Evolutionary conservation across 2,888 invertebrate species (phyloP).

Genomic region (Sinhomidia bicolor): DNA sequence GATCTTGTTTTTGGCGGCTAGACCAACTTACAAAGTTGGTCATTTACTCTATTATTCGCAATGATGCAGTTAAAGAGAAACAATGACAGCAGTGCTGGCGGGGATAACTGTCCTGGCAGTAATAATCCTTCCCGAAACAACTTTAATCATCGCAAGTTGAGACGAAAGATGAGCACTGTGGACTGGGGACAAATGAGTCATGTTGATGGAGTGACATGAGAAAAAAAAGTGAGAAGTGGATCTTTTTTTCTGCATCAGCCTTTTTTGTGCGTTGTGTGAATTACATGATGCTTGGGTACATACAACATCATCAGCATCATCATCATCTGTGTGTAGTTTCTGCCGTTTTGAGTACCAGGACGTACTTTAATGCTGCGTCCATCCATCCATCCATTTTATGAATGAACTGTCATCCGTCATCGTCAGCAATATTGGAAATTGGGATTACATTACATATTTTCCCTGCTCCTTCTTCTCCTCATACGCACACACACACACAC

Average conservation of each 20-base stretch:
- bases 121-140: not conserved
- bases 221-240: not conserved
- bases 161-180: not conserved
- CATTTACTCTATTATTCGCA: too few species aligned
- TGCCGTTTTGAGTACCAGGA: slow-evolving; percentile 6
- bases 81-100: not conserved
- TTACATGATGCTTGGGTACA: too few species aligned
- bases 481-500: not conserved
- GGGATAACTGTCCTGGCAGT: not conserved
- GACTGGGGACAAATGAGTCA: not conserved
- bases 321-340: slow-evolving; percentile 7
- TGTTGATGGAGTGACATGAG: slow-evolving; percentile 20
- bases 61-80: not conserved
- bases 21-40: too few species aligned
- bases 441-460: slow-evolving; percentile 33
- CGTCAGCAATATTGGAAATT: slow-evolving; percentile 24
- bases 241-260: not conserved
- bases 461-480: not conserved
- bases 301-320: not conserved
- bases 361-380: slow-evolving; percentile 1
- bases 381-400: not conserved
- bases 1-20: too few species aligned
- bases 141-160: not conserved
- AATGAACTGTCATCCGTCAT: slow-evolving; percentile 64
- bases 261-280: not conserved